A percentile compares a stretch with the other conserved stretches of the same genome.
These are phyloP conservation scores for Melinaea menophilus DNA, from an alignment of 2,888 invertebrate species.

Conservation along the genomic window DNA sequence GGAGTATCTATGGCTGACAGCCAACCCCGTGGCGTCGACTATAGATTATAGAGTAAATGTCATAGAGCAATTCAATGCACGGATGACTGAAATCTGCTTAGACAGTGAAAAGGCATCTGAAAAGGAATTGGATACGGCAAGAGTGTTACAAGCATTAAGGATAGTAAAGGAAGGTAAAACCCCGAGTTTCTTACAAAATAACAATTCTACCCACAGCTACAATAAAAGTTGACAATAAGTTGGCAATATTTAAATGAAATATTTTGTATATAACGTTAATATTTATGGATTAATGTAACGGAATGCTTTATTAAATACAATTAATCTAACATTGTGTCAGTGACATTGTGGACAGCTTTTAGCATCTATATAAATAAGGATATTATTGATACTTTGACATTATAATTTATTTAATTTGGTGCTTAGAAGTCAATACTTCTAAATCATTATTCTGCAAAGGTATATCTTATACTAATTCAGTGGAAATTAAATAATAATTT, in stretches of 20 bases:
- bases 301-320: neutral
- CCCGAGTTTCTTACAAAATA: constrained; percentile 75
- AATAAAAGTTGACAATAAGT: constrained; percentile 61
- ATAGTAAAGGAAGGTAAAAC: constrained; percentile 85
- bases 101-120: constrained; percentile 93
- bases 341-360: no score
- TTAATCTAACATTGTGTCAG: no score
- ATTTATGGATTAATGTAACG: neutral
- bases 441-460: no score
- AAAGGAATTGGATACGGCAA: constrained; percentile 94
- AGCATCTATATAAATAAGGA: no score
- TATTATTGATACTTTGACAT: no score
- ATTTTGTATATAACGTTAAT: constrained; percentile 9
- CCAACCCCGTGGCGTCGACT: constrained; percentile 91
- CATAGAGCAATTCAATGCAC: constrained; percentile 89
- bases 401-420: no score
- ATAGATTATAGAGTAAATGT: constrained; percentile 95
- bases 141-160: constrained; percentile 91
- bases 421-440: no score
- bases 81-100: constrained; percentile 89
- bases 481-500: no score
- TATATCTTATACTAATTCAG: no score
- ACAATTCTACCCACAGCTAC: constrained; percentile 67
- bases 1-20: constrained; percentile 90
- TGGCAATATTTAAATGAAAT: constrained; percentile 11